Evolutionary conservation across 2,797 vertebrate species (phyloP).

Genomic region (Psittacula derbiana): DNA sequence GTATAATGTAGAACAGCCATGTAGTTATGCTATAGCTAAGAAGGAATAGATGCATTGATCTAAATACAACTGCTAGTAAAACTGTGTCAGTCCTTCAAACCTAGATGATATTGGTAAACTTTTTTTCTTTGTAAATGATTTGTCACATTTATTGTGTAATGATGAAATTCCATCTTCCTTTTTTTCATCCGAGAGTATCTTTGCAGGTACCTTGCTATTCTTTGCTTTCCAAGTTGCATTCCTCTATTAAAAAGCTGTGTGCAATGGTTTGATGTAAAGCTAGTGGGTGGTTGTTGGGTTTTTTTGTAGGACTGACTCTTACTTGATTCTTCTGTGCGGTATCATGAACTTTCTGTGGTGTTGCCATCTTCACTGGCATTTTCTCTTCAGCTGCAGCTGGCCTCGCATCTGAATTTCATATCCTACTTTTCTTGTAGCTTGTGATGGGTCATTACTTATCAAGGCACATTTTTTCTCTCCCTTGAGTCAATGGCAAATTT

Average conservation of each 20-base stretch:
- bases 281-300: background rate
- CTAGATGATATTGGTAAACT: background rate
- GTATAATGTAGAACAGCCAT: background rate
- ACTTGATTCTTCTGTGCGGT: background rate
- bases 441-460: background rate
- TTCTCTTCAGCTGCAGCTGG: background rate
- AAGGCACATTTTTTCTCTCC: background rate
- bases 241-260: background rate
- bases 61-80: background rate
- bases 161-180: background rate
- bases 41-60: background rate
- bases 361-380: background rate
- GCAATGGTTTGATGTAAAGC: background rate
- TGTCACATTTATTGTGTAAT: background rate
- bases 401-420: background rate
- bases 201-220: background rate
- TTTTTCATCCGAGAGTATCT: background rate
- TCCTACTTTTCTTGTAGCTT: background rate
- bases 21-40: background rate
- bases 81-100: background rate
- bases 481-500: background rate
- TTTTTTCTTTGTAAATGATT: background rate
- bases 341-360: background rate
- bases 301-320: background rate
- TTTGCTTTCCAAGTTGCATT: background rate